Conservation (phyloP, 2,113 vertebrate genomes). For the Cyprinodon brontotheroides region DNA sequence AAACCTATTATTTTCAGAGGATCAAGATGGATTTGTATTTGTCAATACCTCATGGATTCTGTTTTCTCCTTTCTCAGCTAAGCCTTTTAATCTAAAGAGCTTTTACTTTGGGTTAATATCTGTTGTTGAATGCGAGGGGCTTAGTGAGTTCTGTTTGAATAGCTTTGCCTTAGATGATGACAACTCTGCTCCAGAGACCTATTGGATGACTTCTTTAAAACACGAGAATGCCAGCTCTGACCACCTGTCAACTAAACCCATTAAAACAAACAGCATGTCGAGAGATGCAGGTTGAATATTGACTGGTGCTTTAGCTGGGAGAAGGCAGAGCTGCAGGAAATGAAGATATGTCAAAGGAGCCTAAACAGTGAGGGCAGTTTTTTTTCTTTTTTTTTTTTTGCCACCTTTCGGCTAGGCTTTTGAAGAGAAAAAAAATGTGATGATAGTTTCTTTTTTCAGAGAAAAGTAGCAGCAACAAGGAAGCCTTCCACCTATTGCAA, state of each 20-base stretch:
- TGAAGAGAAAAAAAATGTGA: conserved; percentile 20
- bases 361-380: conserved; percentile 16
- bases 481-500: conserved; percentile 27
- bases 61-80: conserved; percentile 11
- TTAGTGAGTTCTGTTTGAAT: conserved; percentile 51
- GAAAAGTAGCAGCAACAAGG: conserved; percentile 30
- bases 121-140: conserved; percentile 39
- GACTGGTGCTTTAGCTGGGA: conserved; percentile 45
- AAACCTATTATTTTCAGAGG: background rate
- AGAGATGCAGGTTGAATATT: conserved; percentile 61
- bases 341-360: conserved; percentile 41
- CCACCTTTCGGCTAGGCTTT: conserved; percentile 18
- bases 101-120: conserved; percentile 48
- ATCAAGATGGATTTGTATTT: conserved; percentile 17
- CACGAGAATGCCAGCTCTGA: conserved; percentile 43
- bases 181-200: conserved; percentile 46
- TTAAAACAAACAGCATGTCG: conserved; percentile 59
- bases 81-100: conserved; percentile 37
- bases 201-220: conserved; percentile 47
- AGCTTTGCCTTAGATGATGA: conserved; percentile 49
- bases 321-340: conserved; percentile 36
- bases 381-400: background rate
- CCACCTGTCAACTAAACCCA: conserved; percentile 65
- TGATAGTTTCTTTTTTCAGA: conserved; percentile 32
- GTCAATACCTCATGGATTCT: conserved; percentile 6